phyloP scores from a whole-genome alignment of 2,797 vertebrate species.

The Ctenosaura bakeri region DNA sequence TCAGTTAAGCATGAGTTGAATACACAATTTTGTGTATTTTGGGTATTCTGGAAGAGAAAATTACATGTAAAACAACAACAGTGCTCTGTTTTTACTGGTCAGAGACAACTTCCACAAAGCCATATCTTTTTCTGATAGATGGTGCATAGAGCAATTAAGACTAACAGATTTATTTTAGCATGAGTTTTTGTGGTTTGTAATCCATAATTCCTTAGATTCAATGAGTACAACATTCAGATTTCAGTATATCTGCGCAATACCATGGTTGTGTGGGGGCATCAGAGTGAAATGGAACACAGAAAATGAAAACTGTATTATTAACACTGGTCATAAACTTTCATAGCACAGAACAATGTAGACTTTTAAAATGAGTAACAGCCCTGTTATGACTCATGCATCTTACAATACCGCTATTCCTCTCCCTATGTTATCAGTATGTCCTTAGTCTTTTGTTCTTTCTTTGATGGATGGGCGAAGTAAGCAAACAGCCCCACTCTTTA shows the following conservation, averaged over 20 bases:
- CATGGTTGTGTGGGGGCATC: too few species aligned
- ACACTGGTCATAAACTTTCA: not conserved
- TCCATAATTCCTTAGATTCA: too few species aligned
- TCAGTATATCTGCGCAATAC: too few species aligned
- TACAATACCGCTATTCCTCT: not conserved
- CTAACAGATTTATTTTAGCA: too few species aligned
- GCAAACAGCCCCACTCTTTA: not conserved
- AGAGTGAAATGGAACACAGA: not conserved
- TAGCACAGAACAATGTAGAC: not conserved
- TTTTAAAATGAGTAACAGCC: not conserved
- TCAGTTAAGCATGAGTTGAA: not conserved
- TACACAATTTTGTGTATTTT: not conserved
- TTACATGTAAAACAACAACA: not conserved
- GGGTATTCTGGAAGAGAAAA: too few species aligned
- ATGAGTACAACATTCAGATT: too few species aligned
- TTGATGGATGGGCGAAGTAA: not conserved
- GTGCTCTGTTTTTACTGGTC: not conserved
- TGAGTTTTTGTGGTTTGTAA: too few species aligned
- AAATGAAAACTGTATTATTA: not conserved
- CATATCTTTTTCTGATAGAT: not conserved
- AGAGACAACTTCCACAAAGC: not conserved
- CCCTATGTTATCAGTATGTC: not conserved
- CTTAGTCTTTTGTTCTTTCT: not conserved
- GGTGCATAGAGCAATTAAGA: not conserved
- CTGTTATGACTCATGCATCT: not conserved